phyloP scores from a whole-genome alignment of 2,113 vertebrate genomes.

The Sula dactylatra region DNA sequence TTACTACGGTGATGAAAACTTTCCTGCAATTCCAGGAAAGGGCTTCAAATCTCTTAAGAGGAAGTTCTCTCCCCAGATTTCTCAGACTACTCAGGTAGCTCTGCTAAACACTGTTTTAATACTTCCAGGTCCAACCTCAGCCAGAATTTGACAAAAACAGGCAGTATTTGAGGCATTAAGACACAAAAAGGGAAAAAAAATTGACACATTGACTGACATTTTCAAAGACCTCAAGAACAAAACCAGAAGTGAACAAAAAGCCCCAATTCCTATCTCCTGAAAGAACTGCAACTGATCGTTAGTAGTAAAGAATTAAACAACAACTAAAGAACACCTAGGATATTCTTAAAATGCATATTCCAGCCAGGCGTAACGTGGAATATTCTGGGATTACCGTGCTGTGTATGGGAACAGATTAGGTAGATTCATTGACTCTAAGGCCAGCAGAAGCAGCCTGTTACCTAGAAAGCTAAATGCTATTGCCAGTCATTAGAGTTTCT shows the following conservation, averaged over 20 bases:
- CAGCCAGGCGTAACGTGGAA: not conserved
- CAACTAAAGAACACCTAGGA: not conserved
- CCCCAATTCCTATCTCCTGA: not conserved
- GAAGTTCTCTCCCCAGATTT: not conserved
- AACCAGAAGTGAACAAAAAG: not conserved
- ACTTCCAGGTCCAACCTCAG: not conserved
- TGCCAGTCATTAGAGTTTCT: not conserved
- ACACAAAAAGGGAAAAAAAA: not conserved
- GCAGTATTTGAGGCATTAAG: not conserved
- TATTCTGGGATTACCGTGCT: not conserved
- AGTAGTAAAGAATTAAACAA: not conserved
- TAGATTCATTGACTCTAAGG: not conserved
- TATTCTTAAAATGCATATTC: not conserved
- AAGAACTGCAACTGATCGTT: not conserved
- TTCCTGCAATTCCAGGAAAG: conserved; percentile 5
- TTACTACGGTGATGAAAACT: not conserved
- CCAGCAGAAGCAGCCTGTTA: not conserved
- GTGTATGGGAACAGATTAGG: not conserved
- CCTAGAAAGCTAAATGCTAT: not conserved
- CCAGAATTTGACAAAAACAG: not conserved
- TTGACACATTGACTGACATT: not conserved
- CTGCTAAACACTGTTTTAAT: not conserved
- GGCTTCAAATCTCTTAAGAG: conserved; percentile 7
- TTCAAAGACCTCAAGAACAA: not conserved
- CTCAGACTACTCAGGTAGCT: not conserved